Evolutionary conservation across 1,140 invertebrate species (phyloP), one percentile per base, ranked within the genome.

Genomic region (Condylostylus longicornis): DNA sequence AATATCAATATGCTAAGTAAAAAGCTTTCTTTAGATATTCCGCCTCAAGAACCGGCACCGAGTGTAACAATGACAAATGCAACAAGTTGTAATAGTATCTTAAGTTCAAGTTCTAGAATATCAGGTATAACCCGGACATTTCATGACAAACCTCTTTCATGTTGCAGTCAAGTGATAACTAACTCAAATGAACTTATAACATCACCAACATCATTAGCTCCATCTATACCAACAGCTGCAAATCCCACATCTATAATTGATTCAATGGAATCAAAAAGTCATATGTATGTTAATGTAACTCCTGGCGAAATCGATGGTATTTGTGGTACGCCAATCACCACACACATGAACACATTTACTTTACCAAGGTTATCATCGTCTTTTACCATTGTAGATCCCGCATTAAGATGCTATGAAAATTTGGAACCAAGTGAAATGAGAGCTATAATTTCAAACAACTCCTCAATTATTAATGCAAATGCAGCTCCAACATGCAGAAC

Each of bases 211-310:
- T 62, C 66, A 51, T 50, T 59, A 29, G 52, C 62, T 35, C 38
- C 51, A 14, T 49, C 50, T n/a, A n/a, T n/a, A n/a, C n/a, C n/a
- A n/a, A n/a, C n/a, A n/a, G n/a, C n/a, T n/a, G n/a, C n/a, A n/a
- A n/a, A n/a, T n/a, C n/a, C n/a, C n/a, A n/a, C n/a, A n/a, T n/a
- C n/a, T n/a, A n/a, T n/a, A n/a, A n/a, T n/a, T n/a, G n/a, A n/a
- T n/a, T n/a, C n/a, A n/a, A n/a, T n/a, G n/a, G n/a, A n/a, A n/a
- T n/a, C n/a, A n/a, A n/a, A n/a, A n/a, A n/a, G n/a, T 5, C 68
- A 74, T 46, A 51, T 74, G 5, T 80, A 80, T 49, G 74, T 80
- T 61, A 82, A 80, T 50, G 58, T 80, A 35, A 65, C 58, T 44
- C 68, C 71, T 9, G 53, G 53, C 20, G 45, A 51, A 39, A 17